Conservation (phyloP, 2,888 invertebrate species). For the Drosophila dives region DNA sequence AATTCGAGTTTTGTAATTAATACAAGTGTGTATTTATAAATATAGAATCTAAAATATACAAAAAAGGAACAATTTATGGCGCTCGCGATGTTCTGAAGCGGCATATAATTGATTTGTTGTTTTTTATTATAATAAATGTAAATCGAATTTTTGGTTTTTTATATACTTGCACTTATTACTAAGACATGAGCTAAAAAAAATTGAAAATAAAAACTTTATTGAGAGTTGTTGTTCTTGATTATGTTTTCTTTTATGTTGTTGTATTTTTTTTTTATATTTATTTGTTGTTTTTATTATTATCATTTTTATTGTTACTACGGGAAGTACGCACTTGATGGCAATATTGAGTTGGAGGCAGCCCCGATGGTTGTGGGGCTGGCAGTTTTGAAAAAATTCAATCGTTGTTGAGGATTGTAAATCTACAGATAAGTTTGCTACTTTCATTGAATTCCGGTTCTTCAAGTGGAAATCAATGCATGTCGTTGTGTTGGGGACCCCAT, state of each 20-base stretch:
- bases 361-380: constrained; percentile 35
- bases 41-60: constrained; percentile 77
- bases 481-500: constrained; percentile 64
- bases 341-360: constrained; percentile 42
- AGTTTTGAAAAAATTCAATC: constrained; percentile 79
- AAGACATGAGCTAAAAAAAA: constrained; percentile 59
- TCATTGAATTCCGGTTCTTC: constrained; percentile 45
- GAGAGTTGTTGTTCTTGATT: constrained; percentile 51
- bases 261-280: constrained; percentile 27
- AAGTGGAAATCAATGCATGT: constrained; percentile 42
- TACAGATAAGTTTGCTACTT: constrained; percentile 56
- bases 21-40: constrained; percentile 59
- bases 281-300: constrained; percentile 21
- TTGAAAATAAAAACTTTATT: constrained; percentile 58
- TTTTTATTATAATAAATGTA: constrained; percentile 82
- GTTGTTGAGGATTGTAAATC: constrained; percentile 70
- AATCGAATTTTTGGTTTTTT: constrained; percentile 76
- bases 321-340: constrained; percentile 70
- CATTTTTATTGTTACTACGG: constrained; percentile 52
- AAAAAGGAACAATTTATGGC: constrained; percentile 82
- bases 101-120: constrained; percentile 56
- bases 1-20: constrained; percentile 39
- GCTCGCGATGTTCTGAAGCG: constrained; percentile 47
- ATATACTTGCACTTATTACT: constrained; percentile 77
- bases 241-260: constrained; percentile 12